phyloP scores from a whole-genome alignment of 2,888 invertebrate species.

The Caenorhabditis uteleia region DNA sequence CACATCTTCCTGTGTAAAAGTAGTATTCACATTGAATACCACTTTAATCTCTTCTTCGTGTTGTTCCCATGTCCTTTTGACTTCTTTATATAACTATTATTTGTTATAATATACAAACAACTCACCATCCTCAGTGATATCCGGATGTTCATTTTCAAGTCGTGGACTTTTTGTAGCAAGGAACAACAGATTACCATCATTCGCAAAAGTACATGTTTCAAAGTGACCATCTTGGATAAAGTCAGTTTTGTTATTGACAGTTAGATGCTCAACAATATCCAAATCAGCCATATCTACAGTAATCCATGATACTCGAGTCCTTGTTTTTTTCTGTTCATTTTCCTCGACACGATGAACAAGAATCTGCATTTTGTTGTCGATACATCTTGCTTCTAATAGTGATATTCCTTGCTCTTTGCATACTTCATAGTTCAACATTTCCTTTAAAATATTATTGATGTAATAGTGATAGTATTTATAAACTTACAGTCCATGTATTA shows the following conservation, averaged over 20 bases:
- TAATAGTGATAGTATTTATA: not conserved
- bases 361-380: conserved; percentile 12
- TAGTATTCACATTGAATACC: not conserved
- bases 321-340: conserved; percentile 1
- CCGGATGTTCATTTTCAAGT: no score
- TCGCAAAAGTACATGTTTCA: conserved; percentile 15
- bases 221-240: conserved; percentile 14
- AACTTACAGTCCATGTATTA: not conserved
- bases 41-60: conserved; percentile 2
- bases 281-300: conserved; percentile 13
- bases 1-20: conserved; percentile 15
- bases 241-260: conserved; percentile 5
- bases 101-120: not conserved
- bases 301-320: conserved; percentile 7
- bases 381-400: conserved; percentile 17
- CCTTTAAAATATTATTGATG: no score
- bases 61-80: conserved; percentile 8
- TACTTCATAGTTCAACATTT: conserved; percentile 13
- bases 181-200: conserved; percentile 7
- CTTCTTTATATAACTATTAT: not conserved
- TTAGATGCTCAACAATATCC: conserved; percentile 9
- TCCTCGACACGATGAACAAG: conserved; percentile 10
- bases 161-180: no score
- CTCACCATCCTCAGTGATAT: not conserved
- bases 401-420: not conserved